Conservation (phyloP, 1,140 invertebrate species). For the Oncopodura yosiiana region DNA sequence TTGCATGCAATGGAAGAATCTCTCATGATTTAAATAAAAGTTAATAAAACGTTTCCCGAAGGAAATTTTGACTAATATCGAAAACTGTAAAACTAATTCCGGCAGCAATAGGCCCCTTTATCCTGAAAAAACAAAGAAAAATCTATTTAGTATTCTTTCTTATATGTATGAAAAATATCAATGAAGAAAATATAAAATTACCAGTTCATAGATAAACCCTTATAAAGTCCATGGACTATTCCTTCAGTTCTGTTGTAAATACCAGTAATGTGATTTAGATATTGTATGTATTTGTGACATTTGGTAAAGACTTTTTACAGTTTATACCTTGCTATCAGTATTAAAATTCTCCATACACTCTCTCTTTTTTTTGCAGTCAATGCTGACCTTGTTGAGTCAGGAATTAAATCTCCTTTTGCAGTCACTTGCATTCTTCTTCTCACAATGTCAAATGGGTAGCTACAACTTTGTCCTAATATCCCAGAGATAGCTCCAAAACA, state of each 20-base stretch:
- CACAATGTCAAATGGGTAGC: constrained; percentile 61
- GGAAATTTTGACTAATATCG: constrained; percentile 61
- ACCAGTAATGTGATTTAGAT: constrained; percentile 23
- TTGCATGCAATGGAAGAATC: no score
- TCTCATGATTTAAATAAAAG: no score
- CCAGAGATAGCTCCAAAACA: constrained; percentile 84
- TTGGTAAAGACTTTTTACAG: background rate
- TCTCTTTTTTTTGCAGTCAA: constrained; percentile 49
- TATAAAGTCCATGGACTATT: constrained; percentile 80
- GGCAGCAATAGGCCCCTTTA: constrained; percentile 97
- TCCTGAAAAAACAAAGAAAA: constrained; percentile 50
- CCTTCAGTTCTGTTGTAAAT: constrained; percentile 64
- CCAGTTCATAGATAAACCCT: constrained; percentile 98
- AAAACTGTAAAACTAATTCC: constrained; percentile 96
- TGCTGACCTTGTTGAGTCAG: constrained; percentile 51
- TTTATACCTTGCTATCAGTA: constrained; percentile 4
- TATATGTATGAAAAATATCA: background rate
- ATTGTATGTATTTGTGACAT: no score
- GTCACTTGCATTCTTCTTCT: constrained; percentile 39
- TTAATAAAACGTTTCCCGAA: constrained; percentile 38
- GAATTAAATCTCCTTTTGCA: constrained; percentile 52
- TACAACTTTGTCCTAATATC: constrained; percentile 83
- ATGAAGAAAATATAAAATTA: background rate
- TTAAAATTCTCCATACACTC: background rate
- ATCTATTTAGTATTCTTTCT: background rate